These are phyloP conservation scores for Polydrusus cervinus DNA, from an alignment of 2,888 invertebrate genomes.

Conservation along the genomic window DNA sequence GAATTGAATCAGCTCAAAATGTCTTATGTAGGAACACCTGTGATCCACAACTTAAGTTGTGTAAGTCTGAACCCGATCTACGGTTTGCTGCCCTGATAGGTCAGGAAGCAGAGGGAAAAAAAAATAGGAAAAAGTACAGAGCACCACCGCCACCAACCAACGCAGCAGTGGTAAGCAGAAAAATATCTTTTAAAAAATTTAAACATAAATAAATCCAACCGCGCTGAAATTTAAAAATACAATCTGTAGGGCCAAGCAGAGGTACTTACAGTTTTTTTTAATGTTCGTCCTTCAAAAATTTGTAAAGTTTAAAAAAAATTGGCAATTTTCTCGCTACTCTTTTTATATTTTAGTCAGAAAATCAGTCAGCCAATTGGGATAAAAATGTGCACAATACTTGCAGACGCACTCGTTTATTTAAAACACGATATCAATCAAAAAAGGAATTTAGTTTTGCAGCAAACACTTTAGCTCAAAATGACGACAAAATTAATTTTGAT, in stretches of 20 bases:
- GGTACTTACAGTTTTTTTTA: too few relatives aligned
- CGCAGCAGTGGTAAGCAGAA: conserved; percentile 47
- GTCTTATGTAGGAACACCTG: conserved; percentile 58
- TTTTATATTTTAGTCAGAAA: conserved; percentile 49
- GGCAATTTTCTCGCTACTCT: too few relatives aligned
- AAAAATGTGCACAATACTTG: conserved; percentile 58
- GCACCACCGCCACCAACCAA: conserved; percentile 79
- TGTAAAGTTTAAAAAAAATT: too few relatives aligned
- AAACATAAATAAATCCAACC: too few relatives aligned
- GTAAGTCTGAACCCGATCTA: conserved; percentile 85
- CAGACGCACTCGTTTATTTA: conserved; percentile 80
- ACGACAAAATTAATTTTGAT: conserved; percentile 39
- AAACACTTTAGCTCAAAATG: conserved; percentile 48
- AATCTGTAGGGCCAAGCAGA: too few relatives aligned
- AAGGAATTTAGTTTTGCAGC: conserved; percentile 66
- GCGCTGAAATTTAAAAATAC: too few relatives aligned
- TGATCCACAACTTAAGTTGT: conserved; percentile 73
- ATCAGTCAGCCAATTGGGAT: conserved; percentile 69
- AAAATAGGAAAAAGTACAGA: conserved; percentile 83
- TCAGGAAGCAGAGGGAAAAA: conserved; percentile 71
- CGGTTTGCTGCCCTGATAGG: conserved; percentile 59
- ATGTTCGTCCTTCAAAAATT: too few relatives aligned
- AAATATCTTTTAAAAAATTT: not conserved
- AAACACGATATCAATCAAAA: conserved; percentile 83
- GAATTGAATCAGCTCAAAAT: conserved; percentile 56